Base-by-base conservation (phyloP, 37 sponge, comb jelly and placozoan genomes). In the Diacarnus erythraeanus region DNA sequence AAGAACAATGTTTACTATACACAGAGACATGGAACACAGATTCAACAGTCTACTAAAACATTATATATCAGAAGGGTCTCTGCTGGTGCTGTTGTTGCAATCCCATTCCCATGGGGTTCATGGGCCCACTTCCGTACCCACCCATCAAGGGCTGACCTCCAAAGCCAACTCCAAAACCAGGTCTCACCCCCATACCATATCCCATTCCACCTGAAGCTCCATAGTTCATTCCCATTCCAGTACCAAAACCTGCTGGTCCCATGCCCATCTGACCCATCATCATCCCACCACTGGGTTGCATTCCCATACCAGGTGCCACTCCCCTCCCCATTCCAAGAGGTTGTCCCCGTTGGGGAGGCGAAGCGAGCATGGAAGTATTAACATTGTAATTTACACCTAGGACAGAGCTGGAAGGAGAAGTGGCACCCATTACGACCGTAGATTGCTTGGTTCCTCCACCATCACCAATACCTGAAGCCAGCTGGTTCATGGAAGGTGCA, bases 401-500 rank as follows among this genome's bases (percentile, higher is more conserved):
- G 0, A 26, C 36, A 25, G 38, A 2, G 36, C 25, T 42, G 37
- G 64, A 59, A 23, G 18, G 1, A 21, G 71, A 66, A 9, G 54
- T 41, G 51, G 79, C 8, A 26, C 47, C 68, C 42, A 42, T 30
- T 20, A 29, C 26, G 18, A 30, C 29, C 42, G 26, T n/a, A 34
- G 74, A 30, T 23, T 12, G 26, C 3, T 4, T 8, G 26, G 72
- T 12, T 1, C 35, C 34, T 10, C 2, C 60, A 25, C 26, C 9
- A 27, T 29, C 21, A 5, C 64, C 42, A 37, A 42, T 20, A 1
- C 43, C 41, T 25, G 31, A 3, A 30, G 77, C 75, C 36, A 93
- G 64, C 51, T 93, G 90, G 66, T 93, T 93, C 93, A 93, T 93
- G 42, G 86, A 73, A 4, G 81, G 83, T 25, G 51, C 64, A 0